A percentile compares a stretch with the other conserved stretches of the same genome.
Conservation (phyloP, 2,797 vertebrate genomes). For the Pantherophis alleghaniensis region DNA sequence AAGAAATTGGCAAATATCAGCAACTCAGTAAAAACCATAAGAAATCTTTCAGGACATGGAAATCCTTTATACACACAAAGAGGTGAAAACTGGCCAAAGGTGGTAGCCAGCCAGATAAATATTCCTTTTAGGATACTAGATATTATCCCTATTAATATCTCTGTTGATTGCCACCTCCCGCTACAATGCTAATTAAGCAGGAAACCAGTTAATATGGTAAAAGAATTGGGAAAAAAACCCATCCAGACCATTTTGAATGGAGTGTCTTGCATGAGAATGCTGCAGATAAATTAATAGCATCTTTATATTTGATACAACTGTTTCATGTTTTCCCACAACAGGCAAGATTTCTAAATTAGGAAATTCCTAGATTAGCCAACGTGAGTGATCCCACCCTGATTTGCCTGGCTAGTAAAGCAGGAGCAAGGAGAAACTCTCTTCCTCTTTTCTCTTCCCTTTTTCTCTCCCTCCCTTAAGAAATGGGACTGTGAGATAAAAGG, state of each 20-base stretch:
- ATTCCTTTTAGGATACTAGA: background rate
- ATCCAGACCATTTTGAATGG: background rate
- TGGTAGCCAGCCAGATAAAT: background rate
- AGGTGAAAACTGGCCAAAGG: background rate
- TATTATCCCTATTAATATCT: background rate
- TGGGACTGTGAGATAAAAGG: background rate
- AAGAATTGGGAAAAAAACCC: rapidly evolving
- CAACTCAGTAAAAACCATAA: background rate
- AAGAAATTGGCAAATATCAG: background rate
- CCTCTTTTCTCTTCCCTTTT: background rate
- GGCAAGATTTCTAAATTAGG: background rate
- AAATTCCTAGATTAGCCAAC: background rate
- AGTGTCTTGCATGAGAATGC: background rate
- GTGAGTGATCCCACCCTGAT: background rate
- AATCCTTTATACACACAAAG: background rate
- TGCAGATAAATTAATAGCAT: background rate
- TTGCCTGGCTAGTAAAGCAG: background rate
- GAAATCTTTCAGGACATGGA: background rate
- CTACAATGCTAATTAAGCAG: background rate
- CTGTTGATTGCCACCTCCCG: background rate
- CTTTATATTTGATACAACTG: background rate
- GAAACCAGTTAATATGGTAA: background rate
- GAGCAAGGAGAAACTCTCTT: background rate
- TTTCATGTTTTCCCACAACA: background rate
- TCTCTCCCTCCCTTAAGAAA: background rate